Percentiles rank a stretch among this genome's conserved stretches.
These are phyloP conservation scores for Campylomormyrus numenius DNA, from an alignment of 2,113 vertebrate genomes.

Conservation along the genomic window DNA sequence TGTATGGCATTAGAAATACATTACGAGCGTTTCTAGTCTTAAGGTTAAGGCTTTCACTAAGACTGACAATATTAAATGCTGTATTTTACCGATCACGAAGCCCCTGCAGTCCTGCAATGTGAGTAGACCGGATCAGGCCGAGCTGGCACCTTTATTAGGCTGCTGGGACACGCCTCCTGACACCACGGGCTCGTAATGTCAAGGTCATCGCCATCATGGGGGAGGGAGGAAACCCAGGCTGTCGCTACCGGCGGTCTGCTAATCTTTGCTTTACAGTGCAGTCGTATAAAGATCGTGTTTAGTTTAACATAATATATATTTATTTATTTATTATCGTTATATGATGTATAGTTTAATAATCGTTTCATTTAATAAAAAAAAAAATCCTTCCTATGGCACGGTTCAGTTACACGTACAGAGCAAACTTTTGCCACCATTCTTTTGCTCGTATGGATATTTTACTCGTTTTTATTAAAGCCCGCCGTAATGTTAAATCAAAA, in stretches of 20 bases:
- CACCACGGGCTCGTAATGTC: conserved; percentile 55
- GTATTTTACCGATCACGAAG: conserved; percentile 61
- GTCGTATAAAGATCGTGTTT: background rate
- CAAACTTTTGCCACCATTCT: background rate
- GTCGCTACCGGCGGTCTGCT: background rate
- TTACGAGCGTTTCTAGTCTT: background rate
- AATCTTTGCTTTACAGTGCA: background rate
- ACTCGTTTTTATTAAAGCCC: background rate
- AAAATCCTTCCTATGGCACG: background rate
- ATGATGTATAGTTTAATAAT: background rate
- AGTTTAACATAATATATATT: background rate
- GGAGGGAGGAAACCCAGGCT: background rate
- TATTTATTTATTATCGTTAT: background rate
- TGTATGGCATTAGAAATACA: background rate
- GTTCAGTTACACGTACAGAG: background rate
- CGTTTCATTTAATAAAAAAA: background rate
- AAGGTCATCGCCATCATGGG: conserved; percentile 47
- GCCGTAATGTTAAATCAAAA: background rate
- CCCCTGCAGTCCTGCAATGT: conserved; percentile 43
- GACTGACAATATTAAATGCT: background rate
- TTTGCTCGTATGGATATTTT: background rate
- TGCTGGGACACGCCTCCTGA: conserved; percentile 40
- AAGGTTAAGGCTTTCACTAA: background rate
- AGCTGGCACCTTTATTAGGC: conserved; percentile 47
- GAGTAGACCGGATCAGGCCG: conserved; percentile 43